Conservation (phyloP, 2,113 vertebrate genomes). For the Petrocephalus microphthalmus region DNA sequence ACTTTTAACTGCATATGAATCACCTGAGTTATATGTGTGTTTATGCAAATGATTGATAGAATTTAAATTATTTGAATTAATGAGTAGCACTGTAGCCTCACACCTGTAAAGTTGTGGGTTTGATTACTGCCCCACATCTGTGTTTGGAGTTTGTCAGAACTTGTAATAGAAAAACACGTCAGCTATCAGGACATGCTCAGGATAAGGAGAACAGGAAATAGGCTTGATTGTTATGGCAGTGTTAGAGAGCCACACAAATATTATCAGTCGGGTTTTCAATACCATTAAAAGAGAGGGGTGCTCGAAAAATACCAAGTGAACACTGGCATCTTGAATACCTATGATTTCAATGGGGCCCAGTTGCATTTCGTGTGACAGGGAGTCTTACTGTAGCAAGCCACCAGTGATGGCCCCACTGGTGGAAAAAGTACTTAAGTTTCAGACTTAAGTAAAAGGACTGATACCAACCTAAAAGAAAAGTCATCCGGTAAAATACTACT, state of each 20-base stretch:
- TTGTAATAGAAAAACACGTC: neutral
- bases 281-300: neutral
- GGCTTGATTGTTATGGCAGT: neutral
- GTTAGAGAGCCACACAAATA: neutral
- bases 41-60: neutral
- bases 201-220: neutral
- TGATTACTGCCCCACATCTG: neutral
- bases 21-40: neutral
- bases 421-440: neutral
- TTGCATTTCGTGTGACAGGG: neutral
- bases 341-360: neutral
- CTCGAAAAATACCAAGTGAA: neutral
- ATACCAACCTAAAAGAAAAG: no score
- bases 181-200: neutral
- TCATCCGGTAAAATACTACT: no score
- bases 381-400: neutral
- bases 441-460: neutral
- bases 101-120: neutral
- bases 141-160: neutral
- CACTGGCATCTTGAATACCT: neutral
- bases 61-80: neutral
- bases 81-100: neutral
- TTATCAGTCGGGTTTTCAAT: neutral
- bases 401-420: neutral
- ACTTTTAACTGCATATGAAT: neutral